Evolutionary conservation across 1,140 invertebrate species (phyloP).

Genomic region (Zeugodacus cucurbitae): DNA sequence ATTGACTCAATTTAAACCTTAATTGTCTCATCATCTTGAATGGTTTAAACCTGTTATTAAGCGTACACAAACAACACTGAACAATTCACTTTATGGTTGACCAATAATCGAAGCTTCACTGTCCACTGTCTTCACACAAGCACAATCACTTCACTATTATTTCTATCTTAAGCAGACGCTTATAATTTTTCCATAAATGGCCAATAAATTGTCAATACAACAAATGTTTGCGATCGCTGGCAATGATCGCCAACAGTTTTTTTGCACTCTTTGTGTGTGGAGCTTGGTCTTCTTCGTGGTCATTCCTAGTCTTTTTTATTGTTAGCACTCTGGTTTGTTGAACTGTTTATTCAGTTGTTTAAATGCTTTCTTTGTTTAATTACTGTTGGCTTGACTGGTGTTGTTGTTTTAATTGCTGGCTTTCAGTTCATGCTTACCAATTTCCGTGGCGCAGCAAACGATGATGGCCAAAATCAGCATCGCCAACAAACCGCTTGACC

Average conservation of each 20-base stretch:
- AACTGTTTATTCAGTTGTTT: background rate
- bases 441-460: background rate
- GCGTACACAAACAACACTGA: too few species aligned
- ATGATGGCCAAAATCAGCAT: background rate
- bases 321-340: background rate
- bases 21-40: too few species aligned
- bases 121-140: too few species aligned
- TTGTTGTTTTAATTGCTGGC: background rate
- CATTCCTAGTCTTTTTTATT: background rate
- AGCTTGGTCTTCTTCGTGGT: background rate
- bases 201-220: background rate
- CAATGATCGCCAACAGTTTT: background rate
- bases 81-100: too few species aligned
- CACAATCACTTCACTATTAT: too few species aligned
- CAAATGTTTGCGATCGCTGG: background rate
- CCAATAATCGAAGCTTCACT: too few species aligned
- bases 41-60: too few species aligned
- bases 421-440: background rate
- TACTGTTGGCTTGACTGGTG: background rate
- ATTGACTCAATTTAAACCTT: too few species aligned
- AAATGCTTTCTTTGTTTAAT: background rate
- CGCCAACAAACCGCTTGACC: background rate
- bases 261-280: background rate
- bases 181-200: too few species aligned
- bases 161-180: too few species aligned